A percentile compares a stretch with the other conserved stretches of the same genome.
These are phyloP conservation scores for Bacillus rossius DNA, from an alignment of 1,140 invertebrate genomes.

Conservation along the genomic window DNA sequence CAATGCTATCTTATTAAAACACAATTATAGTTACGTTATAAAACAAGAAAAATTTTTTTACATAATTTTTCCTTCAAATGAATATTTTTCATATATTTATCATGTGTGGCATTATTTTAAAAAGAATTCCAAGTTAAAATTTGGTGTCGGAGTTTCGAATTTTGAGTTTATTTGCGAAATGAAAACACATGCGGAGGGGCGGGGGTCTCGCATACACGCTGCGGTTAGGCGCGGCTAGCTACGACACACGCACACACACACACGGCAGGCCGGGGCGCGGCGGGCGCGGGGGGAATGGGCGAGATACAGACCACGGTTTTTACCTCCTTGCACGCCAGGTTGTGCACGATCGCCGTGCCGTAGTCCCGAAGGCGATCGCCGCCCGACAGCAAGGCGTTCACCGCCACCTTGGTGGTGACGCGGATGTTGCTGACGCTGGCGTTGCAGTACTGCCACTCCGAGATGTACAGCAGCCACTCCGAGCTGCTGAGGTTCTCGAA, in stretches of 20 bases:
- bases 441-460: slow-evolving; percentile 74
- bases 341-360: slow-evolving; percentile 84
- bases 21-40: too few relatives aligned
- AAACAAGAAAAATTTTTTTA: too few relatives aligned
- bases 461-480: slow-evolving; percentile 91
- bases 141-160: too few relatives aligned
- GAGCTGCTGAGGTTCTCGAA: slow-evolving; percentile 85
- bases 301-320: slow-evolving; percentile 90
- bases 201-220: too few relatives aligned
- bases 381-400: slow-evolving; percentile 76
- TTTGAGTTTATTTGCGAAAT: too few relatives aligned
- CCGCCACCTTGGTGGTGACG: slow-evolving; percentile 85
- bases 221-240: not conserved
- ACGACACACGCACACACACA: not conserved
- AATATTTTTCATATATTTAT: too few relatives aligned
- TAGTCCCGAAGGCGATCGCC: slow-evolving; percentile 63
- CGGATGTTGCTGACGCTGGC: slow-evolving; percentile 80
- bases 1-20: too few relatives aligned
- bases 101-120: too few relatives aligned
- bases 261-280: not conserved
- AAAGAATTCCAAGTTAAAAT: too few relatives aligned
- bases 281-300: not conserved
- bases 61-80: too few relatives aligned
- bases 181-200: too few relatives aligned
- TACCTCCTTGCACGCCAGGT: slow-evolving; percentile 92